These are phyloP conservation scores for Chlorodrepanis virens DNA, from an alignment of 2,113 vertebrate genomes.

Conservation along the genomic window DNA sequence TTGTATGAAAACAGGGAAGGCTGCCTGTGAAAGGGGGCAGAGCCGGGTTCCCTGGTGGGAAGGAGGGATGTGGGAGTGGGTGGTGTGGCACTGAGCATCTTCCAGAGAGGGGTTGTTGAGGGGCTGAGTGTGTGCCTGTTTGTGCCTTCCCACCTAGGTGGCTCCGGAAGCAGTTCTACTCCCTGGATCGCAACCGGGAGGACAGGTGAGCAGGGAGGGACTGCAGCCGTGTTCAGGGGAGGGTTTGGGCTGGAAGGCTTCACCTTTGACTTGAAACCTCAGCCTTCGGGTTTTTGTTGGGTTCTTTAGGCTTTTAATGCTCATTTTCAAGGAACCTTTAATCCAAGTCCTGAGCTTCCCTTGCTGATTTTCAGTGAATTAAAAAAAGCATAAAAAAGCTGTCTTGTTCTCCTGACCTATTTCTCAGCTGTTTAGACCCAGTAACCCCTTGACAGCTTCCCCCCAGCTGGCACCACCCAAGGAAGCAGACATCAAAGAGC, in stretches of 20 bases:
- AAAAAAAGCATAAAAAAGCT: background rate
- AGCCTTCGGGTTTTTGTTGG: background rate
- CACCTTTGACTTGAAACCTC: background rate
- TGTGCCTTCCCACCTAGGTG: conserved; percentile 75
- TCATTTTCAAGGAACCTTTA: background rate
- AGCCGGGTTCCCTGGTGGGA: background rate
- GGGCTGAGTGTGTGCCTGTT: background rate
- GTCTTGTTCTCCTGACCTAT: background rate
- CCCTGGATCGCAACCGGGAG: conserved; percentile 90
- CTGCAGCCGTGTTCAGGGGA: accelerated
- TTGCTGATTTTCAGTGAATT: background rate
- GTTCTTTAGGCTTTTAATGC: background rate
- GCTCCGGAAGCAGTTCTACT: conserved; percentile 97
- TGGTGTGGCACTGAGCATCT: background rate
- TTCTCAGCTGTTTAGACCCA: background rate
- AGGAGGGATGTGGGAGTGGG: background rate
- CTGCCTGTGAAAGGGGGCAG: background rate
- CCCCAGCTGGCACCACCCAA: background rate
- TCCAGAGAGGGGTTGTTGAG: accelerated
- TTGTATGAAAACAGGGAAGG: background rate
- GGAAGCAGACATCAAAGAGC: background rate
- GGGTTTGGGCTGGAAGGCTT: background rate
- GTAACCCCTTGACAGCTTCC: background rate
- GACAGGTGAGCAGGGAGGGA: conserved; percentile 80
- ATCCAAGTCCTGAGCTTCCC: background rate